A percentile compares a stretch with the other conserved stretches of the same genome.
phyloP scores from a whole-genome alignment of 2,888 invertebrate species.

The Drosophila pseudotakahashii region DNA sequence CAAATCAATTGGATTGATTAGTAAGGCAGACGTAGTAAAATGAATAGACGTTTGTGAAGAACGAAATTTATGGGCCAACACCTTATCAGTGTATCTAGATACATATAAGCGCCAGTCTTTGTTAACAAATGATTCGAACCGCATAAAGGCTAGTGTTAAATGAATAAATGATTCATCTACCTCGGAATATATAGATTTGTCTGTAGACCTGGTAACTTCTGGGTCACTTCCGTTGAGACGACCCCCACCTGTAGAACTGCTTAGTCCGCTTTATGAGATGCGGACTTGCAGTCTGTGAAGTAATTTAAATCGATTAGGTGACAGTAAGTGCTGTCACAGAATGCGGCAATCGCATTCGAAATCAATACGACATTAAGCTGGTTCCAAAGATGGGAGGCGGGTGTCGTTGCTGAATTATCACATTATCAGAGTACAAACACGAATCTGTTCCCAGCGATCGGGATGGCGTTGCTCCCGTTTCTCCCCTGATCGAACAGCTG shows the following conservation, averaged over 20 bases:
- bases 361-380: conserved; percentile 15
- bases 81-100: conserved; percentile 17
- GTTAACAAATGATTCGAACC: conserved; percentile 10
- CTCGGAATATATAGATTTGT: conserved; percentile 6
- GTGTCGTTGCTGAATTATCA: conserved; percentile 16
- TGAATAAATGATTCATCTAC: conserved; percentile 24
- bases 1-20: neutral
- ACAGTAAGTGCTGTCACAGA: conserved; percentile 10
- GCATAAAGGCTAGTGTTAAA: conserved; percentile 16
- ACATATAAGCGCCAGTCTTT: conserved; percentile 1
- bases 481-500: conserved; percentile 31
- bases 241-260: conserved; percentile 7
- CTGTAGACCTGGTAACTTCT: conserved; percentile 17
- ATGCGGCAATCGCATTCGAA: conserved; percentile 9
- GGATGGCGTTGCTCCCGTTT: conserved; percentile 16
- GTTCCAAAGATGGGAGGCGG: conserved; percentile 6
- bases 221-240: conserved; percentile 1
- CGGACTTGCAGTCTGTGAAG: neutral
- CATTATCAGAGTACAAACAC: conserved; percentile 22
- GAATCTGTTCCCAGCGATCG: conserved; percentile 31
- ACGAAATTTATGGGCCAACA: conserved; percentile 8
- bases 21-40: neutral
- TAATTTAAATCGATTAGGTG: conserved; percentile 12
- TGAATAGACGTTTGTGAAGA: neutral
- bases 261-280: conserved; percentile 7